Conservation (phyloP, 2,113 vertebrate genomes). For the Verasper variegatus region DNA sequence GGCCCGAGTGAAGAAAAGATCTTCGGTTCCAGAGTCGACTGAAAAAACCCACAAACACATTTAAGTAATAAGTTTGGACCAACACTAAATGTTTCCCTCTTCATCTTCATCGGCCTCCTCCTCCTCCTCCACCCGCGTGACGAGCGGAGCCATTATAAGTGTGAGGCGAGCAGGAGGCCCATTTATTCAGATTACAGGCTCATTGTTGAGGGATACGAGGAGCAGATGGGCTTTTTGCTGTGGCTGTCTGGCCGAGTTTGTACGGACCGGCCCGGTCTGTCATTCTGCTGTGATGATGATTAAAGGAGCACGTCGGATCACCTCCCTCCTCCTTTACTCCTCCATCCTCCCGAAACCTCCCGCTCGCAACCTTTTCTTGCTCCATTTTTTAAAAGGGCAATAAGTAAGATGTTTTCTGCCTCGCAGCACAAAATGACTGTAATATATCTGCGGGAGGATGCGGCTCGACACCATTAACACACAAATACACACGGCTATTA, state of each 20-base stretch:
- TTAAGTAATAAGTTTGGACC: neutral
- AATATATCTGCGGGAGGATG: neutral
- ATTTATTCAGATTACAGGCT: slow-evolving; percentile 82
- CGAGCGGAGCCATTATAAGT: slow-evolving; percentile 41
- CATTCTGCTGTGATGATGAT: slow-evolving; percentile 79
- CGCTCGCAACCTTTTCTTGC: slow-evolving; percentile 1
- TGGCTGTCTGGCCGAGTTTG: slow-evolving; percentile 49
- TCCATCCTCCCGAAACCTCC: neutral
- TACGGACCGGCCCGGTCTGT: slow-evolving; percentile 44
- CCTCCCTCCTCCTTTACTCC: slow-evolving; percentile 22
- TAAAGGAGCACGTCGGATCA: slow-evolving; percentile 67
- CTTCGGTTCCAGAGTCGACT: too few relatives aligned
- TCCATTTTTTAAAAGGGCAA: slow-evolving; percentile 5
- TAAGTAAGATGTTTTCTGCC: slow-evolving; percentile 29
- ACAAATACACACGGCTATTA: neutral
- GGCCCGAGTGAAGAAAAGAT: too few relatives aligned
- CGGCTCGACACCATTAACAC: neutral
- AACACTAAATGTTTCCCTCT: neutral
- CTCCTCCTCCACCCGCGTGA: neutral
- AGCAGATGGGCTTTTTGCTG: slow-evolving; percentile 76
- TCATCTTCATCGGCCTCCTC: too few relatives aligned
- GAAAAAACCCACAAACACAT: neutral
- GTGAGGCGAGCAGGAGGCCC: slow-evolving; percentile 56
- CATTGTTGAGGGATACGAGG: slow-evolving; percentile 66
- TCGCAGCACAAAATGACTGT: neutral